phyloP scores from a whole-genome alignment of 2,888 invertebrate genomes.

The Hydrotaea diabolus region DNA sequence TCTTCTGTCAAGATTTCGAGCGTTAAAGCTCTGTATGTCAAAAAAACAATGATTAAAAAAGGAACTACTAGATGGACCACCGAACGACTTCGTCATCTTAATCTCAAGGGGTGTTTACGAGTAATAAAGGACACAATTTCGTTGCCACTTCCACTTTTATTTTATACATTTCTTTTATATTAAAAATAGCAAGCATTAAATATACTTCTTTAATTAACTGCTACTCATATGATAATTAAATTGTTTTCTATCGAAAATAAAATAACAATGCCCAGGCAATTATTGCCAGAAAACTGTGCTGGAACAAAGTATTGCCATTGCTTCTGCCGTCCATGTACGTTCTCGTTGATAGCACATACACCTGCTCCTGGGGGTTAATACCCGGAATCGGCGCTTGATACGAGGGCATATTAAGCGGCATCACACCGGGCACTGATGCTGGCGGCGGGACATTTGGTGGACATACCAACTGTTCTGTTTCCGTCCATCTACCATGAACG shows the following conservation, averaged over 20 bases:
- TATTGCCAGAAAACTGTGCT: slow-evolving; percentile 2
- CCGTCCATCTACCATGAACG: slow-evolving; percentile 39
- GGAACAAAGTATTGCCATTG: not conserved
- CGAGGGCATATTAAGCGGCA: not conserved
- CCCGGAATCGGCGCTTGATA: not conserved
- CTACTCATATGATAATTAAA: too few species aligned
- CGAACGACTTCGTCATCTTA: too few species aligned
- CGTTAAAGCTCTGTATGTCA: too few species aligned
- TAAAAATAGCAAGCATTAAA: too few species aligned
- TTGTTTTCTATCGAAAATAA: not conserved
- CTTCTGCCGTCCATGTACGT: slow-evolving; percentile 4
- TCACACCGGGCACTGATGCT: not conserved
- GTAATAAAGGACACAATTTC: too few species aligned
- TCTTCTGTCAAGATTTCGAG: too few species aligned
- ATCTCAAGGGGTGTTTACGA: too few species aligned
- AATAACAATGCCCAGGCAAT: slow-evolving; percentile 10
- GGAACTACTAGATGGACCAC: too few species aligned
- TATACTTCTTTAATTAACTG: too few species aligned
- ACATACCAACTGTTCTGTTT: slow-evolving; percentile 60
- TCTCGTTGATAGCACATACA: slow-evolving; percentile 39
- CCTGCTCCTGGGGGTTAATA: slow-evolving; percentile 15
- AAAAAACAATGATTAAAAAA: too few species aligned
- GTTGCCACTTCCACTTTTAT: too few species aligned
- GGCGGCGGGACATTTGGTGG: slow-evolving; percentile 23
- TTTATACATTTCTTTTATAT: too few species aligned